These are phyloP conservation scores for Labroides dimidiatus DNA, from an alignment of 2,797 vertebrate genomes.

Conservation along the genomic window DNA sequence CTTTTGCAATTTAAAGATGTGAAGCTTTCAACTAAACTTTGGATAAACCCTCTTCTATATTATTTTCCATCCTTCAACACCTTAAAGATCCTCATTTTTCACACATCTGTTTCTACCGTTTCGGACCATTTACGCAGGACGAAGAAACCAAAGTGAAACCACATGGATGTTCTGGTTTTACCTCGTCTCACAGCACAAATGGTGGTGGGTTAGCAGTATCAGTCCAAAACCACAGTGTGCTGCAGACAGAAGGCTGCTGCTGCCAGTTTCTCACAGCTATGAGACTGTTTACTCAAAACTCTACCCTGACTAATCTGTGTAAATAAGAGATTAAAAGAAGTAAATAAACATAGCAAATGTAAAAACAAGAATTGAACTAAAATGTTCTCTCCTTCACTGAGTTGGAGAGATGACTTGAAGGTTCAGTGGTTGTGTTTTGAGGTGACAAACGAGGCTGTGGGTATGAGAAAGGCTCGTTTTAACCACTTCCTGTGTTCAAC, in stretches of 20 bases:
- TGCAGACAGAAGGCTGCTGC: constrained; percentile 11
- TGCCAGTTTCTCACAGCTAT: constrained; percentile 31
- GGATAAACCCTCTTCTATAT: constrained; percentile 3
- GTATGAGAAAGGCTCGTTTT: neutral
- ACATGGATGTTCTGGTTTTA: constrained; percentile 18
- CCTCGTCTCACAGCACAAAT: constrained; percentile 9
- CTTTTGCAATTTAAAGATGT: too few species aligned
- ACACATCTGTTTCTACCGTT: constrained; percentile 13
- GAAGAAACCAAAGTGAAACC: constrained; percentile 28
- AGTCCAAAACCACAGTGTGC: constrained; percentile 37
- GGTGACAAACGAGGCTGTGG: neutral
- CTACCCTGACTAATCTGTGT: constrained; percentile 24
- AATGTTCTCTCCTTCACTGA: neutral
- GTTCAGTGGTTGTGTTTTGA: neutral
- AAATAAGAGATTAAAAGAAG: neutral
- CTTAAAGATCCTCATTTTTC: neutral
- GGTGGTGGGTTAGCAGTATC: constrained; percentile 12
- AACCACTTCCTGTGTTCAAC: constrained; percentile 40
- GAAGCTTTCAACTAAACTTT: too few species aligned
- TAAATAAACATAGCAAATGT: neutral
- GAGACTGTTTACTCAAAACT: constrained; percentile 42
- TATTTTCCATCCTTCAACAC: neutral
- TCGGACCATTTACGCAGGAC: constrained; percentile 4
- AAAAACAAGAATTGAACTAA: neutral
- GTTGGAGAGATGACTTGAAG: neutral